Percentiles rank a stretch among this genome's conserved stretches.
These are phyloP conservation scores for Thinocorus orbignyianus DNA, from an alignment of 2,113 vertebrate species.

Conservation along the genomic window DNA sequence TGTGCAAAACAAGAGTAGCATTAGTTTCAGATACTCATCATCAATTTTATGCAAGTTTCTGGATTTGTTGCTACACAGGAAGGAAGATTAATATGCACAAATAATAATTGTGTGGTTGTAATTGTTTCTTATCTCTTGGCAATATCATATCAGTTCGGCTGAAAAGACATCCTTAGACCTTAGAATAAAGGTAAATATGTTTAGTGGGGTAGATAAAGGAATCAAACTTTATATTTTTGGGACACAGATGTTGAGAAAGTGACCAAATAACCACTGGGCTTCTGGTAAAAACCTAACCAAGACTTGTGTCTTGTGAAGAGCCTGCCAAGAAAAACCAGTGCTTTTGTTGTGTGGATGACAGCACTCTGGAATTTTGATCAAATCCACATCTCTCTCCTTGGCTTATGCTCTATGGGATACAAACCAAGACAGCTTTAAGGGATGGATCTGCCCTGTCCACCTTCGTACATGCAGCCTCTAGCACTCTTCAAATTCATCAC, in stretches of 20 bases:
- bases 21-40: neutral
- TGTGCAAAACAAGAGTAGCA: neutral
- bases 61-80: neutral
- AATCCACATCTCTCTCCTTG: neutral
- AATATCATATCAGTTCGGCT: neutral
- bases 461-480: neutral
- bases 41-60: neutral
- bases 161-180: neutral
- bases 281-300: neutral
- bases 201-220: conserved; percentile 5
- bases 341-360: neutral
- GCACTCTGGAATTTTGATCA: neutral
- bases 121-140: neutral
- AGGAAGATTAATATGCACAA: neutral
- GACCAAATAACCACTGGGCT: neutral
- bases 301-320: neutral
- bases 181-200: neutral
- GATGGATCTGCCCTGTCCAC: neutral
- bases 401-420: neutral
- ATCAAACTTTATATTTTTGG: neutral
- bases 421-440: neutral
- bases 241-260: neutral
- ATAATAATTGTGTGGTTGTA: neutral
- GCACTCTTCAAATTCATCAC: conserved; percentile 31
- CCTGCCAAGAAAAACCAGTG: neutral